Conservation (phyloP, 53 echinoderm and acorn worm species). For the Patiria pectinifera region DNA sequence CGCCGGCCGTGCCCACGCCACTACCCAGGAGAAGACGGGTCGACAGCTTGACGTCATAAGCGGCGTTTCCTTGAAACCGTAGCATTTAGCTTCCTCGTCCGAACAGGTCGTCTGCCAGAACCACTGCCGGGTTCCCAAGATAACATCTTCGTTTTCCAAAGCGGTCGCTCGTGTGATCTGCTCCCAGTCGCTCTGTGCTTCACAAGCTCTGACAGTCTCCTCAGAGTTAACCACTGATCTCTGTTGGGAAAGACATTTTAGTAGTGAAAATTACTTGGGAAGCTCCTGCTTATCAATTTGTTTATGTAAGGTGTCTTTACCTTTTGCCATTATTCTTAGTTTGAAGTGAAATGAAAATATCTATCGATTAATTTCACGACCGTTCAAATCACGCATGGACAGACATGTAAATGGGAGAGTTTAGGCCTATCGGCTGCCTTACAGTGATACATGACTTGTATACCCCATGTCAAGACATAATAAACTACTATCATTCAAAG, state of each 20-base stretch:
- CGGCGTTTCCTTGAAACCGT: slow-evolving; percentile 55
- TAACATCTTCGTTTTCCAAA: slow-evolving; percentile 70
- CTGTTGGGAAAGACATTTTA: neutral
- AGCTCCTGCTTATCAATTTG: neutral
- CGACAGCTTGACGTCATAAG: slow-evolving; percentile 64
- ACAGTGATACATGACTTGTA: too few species aligned
- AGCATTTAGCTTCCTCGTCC: slow-evolving; percentile 54
- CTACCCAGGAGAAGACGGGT: slow-evolving; percentile 75
- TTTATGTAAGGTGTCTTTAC: too few species aligned
- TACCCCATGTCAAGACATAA: too few species aligned
- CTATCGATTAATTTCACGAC: too few species aligned
- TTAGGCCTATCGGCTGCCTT: too few species aligned
- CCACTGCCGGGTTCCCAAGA: slow-evolving; percentile 66
- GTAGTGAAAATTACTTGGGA: neutral
- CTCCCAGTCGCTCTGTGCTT: slow-evolving; percentile 66
- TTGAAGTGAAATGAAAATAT: too few species aligned
- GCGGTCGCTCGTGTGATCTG: slow-evolving; percentile 60
- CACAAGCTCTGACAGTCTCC: slow-evolving; percentile 65
- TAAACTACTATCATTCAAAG: too few species aligned
- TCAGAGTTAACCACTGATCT: slow-evolving; percentile 26
- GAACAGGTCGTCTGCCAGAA: slow-evolving; percentile 74
- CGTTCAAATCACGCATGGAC: too few species aligned
- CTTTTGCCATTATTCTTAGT: too few species aligned
- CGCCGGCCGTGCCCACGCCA: slow-evolving; percentile 70
- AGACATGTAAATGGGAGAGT: too few species aligned